A percentile compares a stretch with the other conserved stretches of the same genome.
Evolutionary conservation across 2,113 vertebrate species (phyloP).

Genomic region (Oenanthe oenanthe): DNA sequence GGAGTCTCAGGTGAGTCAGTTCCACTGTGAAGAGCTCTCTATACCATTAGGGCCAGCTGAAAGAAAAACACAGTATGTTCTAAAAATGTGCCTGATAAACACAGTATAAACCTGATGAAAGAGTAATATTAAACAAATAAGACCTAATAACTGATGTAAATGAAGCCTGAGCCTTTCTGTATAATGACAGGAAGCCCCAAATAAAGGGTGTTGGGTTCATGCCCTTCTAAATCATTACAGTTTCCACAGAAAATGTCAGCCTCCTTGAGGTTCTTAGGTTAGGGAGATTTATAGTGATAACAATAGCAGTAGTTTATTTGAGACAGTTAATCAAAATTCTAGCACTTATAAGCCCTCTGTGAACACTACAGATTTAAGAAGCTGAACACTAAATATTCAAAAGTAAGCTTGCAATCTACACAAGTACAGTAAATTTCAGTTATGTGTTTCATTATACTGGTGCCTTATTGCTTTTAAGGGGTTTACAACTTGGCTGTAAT

Average conservation of each 20-base stretch:
- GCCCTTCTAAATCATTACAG: not conserved
- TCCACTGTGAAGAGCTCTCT: not conserved
- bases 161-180: not conserved
- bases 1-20: not conserved
- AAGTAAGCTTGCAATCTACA: slow-evolving; percentile 33
- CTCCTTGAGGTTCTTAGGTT: not conserved
- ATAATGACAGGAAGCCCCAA: slow-evolving; percentile 33
- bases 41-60: not conserved
- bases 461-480: slow-evolving; percentile 69
- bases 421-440: slow-evolving; percentile 56
- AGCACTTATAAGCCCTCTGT: slow-evolving; percentile 61
- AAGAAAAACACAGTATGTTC: not conserved
- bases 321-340: slow-evolving; percentile 68
- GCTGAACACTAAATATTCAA: slow-evolving; percentile 31
- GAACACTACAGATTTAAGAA: slow-evolving; percentile 58
- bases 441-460: slow-evolving; percentile 71
- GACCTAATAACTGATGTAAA: slow-evolving; percentile 12
- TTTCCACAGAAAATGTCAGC: slow-evolving; percentile 32
- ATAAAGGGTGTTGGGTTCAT: slow-evolving; percentile 9
- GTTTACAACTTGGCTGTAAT: slow-evolving; percentile 68
- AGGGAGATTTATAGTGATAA: slow-evolving; percentile 49
- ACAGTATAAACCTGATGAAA: not conserved
- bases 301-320: slow-evolving; percentile 57
- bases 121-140: slow-evolving; percentile 31
- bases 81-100: not conserved